Conservation (phyloP, 1,140 invertebrate genomes). For the Potamilus streckersoni region DNA sequence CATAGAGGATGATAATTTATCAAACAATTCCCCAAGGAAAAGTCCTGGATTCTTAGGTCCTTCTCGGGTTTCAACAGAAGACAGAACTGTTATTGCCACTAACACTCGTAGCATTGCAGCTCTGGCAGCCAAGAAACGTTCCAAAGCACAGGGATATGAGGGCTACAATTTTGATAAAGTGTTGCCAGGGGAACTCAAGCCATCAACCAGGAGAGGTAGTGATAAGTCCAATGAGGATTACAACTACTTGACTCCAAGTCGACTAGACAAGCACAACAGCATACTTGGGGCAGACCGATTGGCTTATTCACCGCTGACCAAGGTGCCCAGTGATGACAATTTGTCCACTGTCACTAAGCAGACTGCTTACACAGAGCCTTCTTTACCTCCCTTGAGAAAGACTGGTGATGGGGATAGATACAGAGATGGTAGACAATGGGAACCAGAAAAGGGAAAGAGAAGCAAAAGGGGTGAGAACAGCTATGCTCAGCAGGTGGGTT, state of each 20-base stretch:
- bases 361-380: conserved; percentile 49
- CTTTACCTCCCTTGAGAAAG: conserved; percentile 42
- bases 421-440: conserved; percentile 23
- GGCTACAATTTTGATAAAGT: too few relatives aligned
- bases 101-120: conserved; percentile 65
- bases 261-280: conserved; percentile 60
- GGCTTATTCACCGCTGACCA: conserved; percentile 22
- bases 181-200: too few relatives aligned
- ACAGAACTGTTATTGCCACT: conserved; percentile 46
- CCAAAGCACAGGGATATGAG: conserved; percentile 37
- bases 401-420: conserved; percentile 23
- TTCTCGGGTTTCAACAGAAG: conserved; percentile 45
- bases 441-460: conserved; percentile 28
- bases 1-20: conserved; percentile 19
- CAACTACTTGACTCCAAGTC: conserved; percentile 52
- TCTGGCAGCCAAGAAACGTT: conserved; percentile 60
- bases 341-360: conserved; percentile 45
- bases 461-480: conserved; percentile 35
- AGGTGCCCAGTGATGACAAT: conserved; percentile 48
- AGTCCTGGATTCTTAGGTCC: conserved; percentile 21
- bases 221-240: conserved; percentile 31
- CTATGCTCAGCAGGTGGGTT: conserved; percentile 31
- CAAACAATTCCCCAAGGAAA: conserved; percentile 6
- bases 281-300: conserved; percentile 18
- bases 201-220: background rate